Base-by-base conservation (phyloP, 2,797 vertebrate genomes). In the Falco novaeseelandiae region DNA sequence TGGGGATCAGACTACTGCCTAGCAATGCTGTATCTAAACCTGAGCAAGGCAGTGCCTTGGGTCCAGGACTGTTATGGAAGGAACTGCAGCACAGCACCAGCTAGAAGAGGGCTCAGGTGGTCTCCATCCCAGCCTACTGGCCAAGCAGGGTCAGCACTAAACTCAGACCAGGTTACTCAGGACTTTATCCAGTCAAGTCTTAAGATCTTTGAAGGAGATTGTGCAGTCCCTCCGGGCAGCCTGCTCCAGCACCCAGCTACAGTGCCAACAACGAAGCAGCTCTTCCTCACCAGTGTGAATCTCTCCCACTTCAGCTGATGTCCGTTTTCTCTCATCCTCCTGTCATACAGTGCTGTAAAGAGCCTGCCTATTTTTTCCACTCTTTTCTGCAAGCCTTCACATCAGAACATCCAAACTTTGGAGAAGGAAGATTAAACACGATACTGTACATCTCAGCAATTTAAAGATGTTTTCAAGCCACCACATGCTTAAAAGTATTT, bases 221-320 rank as follows among this genome's bases (percentile, higher is more conserved):
- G 34, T 19, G 5, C 49, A 61, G 32, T 12, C 38, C 44, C 58
- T 26, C 36, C 29, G 32, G 26, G 34, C 62, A 84, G 46, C 29
- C 26, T 32, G 10, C 30, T 69, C 73, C 78, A 82, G 26, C 6
- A 17, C 34, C 48, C 66, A 44, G 22, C 22, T 44, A 48, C 40
- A 42, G 40, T 21, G 22, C 66, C 80, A 63, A 65, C 12, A 20
- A 10, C 0, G 0, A 91, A 84, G 51, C 9, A 1, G 0, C 18
- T 85, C 44, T 34, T 25, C 34, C 58, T 80, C 58, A 61, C 7
- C 25, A 57, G 20, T 27, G 42, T 49, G n/a, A 94, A 61, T 18
- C 2, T 40, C 52, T 48, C 62, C 57, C 40, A 26, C 15, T 61
- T 69, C 18, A 40, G 25, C 3, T 76, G 7, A 61, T 29, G 14